Evolutionary conservation across 2,888 invertebrate species (phyloP), one percentile per base, ranked within the genome.

Genomic region (Aplocera efformata): DNA sequence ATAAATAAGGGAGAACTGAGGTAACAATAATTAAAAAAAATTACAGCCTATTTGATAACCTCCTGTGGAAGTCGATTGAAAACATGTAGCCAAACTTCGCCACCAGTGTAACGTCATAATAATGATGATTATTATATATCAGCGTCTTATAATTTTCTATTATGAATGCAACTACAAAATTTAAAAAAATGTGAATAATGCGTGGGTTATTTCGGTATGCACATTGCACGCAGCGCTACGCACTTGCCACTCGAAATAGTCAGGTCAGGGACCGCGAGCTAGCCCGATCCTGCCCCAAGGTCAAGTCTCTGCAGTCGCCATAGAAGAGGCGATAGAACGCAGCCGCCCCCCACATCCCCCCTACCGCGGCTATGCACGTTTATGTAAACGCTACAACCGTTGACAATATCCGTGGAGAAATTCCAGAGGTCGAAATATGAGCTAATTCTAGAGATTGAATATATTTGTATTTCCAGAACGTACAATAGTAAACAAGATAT

Each of bases 241-340:
- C 86, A 86, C 86, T 86, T 84, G 86, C 88, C 81, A 86, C 86
- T 86, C 75, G 83, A 86, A 86, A 86, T 85, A 86, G 86, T 82
- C 85, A 85, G 86, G 86, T 86, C 86, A 86, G 85, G 86, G 86
- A 86, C 86, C 86, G 86, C 83, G 72, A 77, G 70, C 73, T 72
- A 80, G 72, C 73, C 76, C 84, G 79, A 85, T 83, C 85, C 86
- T 86, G 79, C 83, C 84, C 80, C 86, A 88, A 88, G 86, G 86
- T 86, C 88, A 85, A 84, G 83, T 73, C 80, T 78, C 72, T 72
- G 77, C 74, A 73, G 67, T 72, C 56, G 56, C 49, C 56, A 56
- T 61, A 39, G 44, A 35, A 20, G 26, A 25, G 34, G 27, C 21
- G 23, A 30, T 20, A 40, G 63, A 59, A 55, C 55, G 57, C 52